A percentile compares a stretch with the other conserved stretches of the same genome.
Evolutionary conservation across 2,113 vertebrate species (phyloP).

Genomic region (Motacilla tschutschensis): DNA sequence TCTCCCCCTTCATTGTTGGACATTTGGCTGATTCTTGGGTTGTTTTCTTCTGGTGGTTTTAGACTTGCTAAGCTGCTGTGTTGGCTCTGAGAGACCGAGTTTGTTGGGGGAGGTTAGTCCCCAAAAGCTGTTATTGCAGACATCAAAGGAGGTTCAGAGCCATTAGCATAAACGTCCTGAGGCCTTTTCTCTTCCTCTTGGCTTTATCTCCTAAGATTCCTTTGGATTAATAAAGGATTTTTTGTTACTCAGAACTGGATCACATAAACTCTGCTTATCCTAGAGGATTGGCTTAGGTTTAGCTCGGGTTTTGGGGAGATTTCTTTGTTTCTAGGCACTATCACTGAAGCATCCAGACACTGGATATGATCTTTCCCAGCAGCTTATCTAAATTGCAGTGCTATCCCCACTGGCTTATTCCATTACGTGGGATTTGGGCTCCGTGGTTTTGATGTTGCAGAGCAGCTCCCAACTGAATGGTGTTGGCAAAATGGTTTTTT

Average conservation of each 20-base stretch:
- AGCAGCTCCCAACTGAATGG: neutral
- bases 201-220: conserved; percentile 34
- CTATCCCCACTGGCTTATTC: neutral
- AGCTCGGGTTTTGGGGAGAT: neutral
- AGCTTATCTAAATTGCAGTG: neutral
- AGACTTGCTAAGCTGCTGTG: neutral
- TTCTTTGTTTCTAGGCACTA: neutral
- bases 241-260: conserved; percentile 7
- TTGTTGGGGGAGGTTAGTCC: neutral
- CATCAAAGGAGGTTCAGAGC: conserved; percentile 1
- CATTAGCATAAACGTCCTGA: conserved; percentile 4
- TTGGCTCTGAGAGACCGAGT: neutral
- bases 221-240: conserved; percentile 23
- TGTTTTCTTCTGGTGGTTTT: neutral
- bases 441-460: neutral
- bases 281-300: conserved; percentile 17
- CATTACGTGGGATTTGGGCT: conserved; percentile 2
- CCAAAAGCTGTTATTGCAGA: neutral
- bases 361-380: neutral
- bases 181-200: conserved; percentile 6
- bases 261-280: neutral
- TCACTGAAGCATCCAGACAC: neutral
- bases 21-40: neutral
- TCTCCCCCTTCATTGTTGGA: neutral
- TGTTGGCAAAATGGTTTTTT: neutral